Base-by-base conservation (phyloP, 2,888 invertebrate species). In the Bibio marci region DNA sequence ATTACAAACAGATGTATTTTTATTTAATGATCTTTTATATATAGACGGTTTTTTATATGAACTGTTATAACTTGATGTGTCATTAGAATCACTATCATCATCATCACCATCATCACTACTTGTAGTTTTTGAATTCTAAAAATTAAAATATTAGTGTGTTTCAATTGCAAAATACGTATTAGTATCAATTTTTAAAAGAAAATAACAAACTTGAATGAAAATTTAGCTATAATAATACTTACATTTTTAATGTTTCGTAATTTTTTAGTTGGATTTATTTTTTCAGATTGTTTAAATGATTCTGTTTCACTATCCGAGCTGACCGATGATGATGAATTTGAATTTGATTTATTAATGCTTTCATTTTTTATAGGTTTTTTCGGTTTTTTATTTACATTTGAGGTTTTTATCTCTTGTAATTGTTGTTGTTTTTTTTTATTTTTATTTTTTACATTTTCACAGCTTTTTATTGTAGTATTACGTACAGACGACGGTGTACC, bases 291-390 rank as follows among this genome's bases (percentile, higher is more conserved):
- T 5, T 35, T 35, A 13, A 35, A 35, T 19, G 40, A 40, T 27
- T 32, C 36, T 12, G 18, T 32, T n/a, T 36, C 40, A n/a, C 31
- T 36, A 13, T 40, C 40, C 4, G 36, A 28, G 15, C 36, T 33
- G 4, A 14, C 41, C 11, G 41, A 41, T 28, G 25, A 41, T 13
- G 41, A 41, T 25, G 30, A 22, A 35, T 39, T 33, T 18, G 41
- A 37, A 22, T 27, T 41, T 31, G 41, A 41, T 3, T 33, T 28
- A n/a, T 19, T 26, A 15, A 18, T 15, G 27, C 27, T 25, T 39
- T 27, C 15, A 26, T 34, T 19, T 4, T 10, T 22, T 35, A 10
- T 30, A 10, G 10, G 10, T 30, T 10, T 30, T 30, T 13, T 4
- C 17, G 22, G 4, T 22, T 12, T 12, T 18, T 11, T 22, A 22